phyloP scores from a whole-genome alignment of 2,113 vertebrate species.

The Parus major region DNA sequence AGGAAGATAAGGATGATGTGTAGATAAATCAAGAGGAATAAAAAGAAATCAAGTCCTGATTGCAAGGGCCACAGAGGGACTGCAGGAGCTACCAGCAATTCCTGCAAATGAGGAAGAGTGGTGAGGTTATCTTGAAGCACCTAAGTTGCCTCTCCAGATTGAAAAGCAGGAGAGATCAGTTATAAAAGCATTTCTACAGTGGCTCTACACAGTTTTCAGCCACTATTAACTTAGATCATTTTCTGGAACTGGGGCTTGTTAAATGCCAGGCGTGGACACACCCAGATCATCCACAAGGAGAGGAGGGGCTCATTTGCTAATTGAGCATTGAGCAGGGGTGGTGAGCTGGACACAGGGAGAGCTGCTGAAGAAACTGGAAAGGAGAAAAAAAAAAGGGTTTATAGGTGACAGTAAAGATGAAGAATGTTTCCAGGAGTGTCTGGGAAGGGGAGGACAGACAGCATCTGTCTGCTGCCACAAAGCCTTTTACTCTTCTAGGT shows the following conservation, averaged over 20 bases:
- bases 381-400: not conserved
- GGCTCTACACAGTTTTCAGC: not conserved
- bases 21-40: not conserved
- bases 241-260: no score
- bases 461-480: not conserved
- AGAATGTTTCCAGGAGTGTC: not conserved
- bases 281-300: fast-evolving
- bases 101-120: not conserved
- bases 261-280: not conserved
- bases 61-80: not conserved
- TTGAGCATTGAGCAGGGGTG: not conserved
- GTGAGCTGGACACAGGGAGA: not conserved
- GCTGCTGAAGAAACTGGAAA: not conserved
- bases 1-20: not conserved
- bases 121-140: not conserved
- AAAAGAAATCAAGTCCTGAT: not conserved
- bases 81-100: not conserved
- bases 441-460: not conserved
- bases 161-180: not conserved
- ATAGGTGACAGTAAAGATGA: not conserved
- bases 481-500: not conserved
- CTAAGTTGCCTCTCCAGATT: not conserved
- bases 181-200: not conserved
- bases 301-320: not conserved
- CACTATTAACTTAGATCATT: not conserved